phyloP scores from a whole-genome alignment of 1,140 invertebrate species.

The Copidosoma floridanum region DNA sequence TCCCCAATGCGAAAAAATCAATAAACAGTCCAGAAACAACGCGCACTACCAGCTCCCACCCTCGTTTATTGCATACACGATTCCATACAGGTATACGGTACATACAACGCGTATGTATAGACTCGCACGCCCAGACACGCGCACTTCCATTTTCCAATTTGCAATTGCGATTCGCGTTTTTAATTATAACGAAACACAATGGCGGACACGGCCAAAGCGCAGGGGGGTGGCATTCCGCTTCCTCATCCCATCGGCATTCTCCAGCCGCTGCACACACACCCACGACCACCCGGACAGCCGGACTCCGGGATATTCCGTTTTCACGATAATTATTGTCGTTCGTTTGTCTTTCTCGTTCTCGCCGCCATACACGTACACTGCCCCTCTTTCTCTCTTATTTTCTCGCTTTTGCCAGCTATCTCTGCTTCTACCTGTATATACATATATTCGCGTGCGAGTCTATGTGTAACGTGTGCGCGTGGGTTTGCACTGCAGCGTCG shows the following conservation, averaged over 20 bases:
- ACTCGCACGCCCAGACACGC: background rate
- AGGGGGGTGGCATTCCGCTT: constrained; percentile 54
- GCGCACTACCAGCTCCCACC: constrained; percentile 40
- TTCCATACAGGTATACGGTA: constrained; percentile 27
- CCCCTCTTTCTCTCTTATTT: constrained; percentile 21
- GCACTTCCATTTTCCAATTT: constrained; percentile 55
- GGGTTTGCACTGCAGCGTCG: background rate
- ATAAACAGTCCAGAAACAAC: constrained; percentile 59
- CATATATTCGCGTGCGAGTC: background rate
- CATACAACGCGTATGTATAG: constrained; percentile 10
- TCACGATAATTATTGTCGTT: constrained; percentile 57
- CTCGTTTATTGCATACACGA: too few relatives aligned
- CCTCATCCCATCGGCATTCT: constrained; percentile 33
- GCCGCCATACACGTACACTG: constrained; percentile 5
- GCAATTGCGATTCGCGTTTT: constrained; percentile 59
- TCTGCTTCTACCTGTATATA: background rate
- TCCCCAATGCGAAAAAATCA: constrained; percentile 56
- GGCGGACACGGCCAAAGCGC: constrained; percentile 47
- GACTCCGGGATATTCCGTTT: constrained; percentile 53
- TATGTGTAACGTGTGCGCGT: background rate
- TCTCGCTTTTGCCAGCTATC: background rate
- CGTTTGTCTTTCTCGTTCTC: constrained; percentile 40
- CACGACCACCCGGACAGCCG: constrained; percentile 30
- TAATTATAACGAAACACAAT: constrained; percentile 60
- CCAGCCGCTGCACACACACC: constrained; percentile 8